Conservation (phyloP, 2,888 invertebrate genomes). For the Pyrgus malvae region DNA sequence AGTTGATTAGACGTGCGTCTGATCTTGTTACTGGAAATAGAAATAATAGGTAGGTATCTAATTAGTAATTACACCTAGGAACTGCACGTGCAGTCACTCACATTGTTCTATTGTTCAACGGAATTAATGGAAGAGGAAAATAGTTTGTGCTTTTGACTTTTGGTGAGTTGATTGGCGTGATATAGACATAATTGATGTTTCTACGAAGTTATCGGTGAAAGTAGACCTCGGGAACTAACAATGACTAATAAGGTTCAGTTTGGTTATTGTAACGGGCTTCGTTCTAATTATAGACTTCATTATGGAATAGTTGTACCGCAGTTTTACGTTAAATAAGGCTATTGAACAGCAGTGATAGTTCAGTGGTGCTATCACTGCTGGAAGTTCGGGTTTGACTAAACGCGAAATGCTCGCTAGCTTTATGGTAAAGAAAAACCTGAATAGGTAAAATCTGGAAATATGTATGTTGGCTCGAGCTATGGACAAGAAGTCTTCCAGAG, state of each 20-base stretch:
- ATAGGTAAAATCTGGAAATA: no score
- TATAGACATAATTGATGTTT: constrained; percentile 7
- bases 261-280: background rate
- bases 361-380: no score
- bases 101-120: constrained; percentile 30
- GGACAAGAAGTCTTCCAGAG: no score
- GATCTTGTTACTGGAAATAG: constrained; percentile 30
- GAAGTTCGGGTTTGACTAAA: no score
- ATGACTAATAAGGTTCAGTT: constrained; percentile 15
- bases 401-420: no score
- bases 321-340: no score
- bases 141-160: constrained; percentile 9
- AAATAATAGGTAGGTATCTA: no score
- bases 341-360: no score
- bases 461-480: no score
- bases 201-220: constrained; percentile 16
- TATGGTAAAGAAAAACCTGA: no score
- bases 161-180: constrained; percentile 14
- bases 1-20: constrained; percentile 36
- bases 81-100: constrained; percentile 28
- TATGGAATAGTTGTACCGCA: no score
- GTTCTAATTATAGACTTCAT: background rate
- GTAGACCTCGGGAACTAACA: constrained; percentile 13
- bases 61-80: constrained; percentile 30
- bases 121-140: constrained; percentile 18